Evolutionary conservation across 30 jellyfish, hydroid and myxozoan species (phyloP).

Genomic region (Nemopilema nomurai): DNA sequence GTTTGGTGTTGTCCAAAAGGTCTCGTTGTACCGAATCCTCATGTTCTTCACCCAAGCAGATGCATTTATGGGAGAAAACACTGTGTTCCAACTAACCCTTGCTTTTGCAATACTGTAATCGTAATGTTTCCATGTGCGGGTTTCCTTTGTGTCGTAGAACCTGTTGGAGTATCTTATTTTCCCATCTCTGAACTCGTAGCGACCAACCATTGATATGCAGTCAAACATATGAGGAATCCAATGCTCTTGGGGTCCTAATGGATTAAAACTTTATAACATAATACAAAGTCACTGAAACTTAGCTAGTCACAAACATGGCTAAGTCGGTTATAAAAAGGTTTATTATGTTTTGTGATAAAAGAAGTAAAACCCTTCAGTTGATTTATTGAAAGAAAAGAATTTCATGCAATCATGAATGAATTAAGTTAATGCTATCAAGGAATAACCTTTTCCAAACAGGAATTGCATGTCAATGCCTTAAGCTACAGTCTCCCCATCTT

Average conservation of each 20-base stretch:
- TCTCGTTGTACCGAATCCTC: slow-evolving; percentile 17
- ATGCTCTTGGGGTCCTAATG: slow-evolving; percentile 31
- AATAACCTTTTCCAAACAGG: too few species aligned
- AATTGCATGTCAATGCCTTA: too few species aligned
- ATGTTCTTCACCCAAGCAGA: slow-evolving; percentile 15
- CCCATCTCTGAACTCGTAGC: slow-evolving; percentile 29
- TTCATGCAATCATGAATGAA: too few species aligned
- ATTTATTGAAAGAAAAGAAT: too few species aligned
- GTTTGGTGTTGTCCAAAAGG: slow-evolving; percentile 28
- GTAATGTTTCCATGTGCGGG: slow-evolving; percentile 40
- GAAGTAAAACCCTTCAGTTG: too few species aligned
- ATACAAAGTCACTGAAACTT: too few species aligned
- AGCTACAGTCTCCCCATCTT: too few species aligned
- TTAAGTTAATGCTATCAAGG: too few species aligned
- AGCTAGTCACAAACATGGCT: not conserved
- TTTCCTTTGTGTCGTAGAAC: slow-evolving; percentile 13
- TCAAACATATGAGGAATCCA: slow-evolving; percentile 50
- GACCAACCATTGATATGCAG: slow-evolving; percentile 68
- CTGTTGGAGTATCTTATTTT: slow-evolving; percentile 29
- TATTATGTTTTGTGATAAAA: too few species aligned
- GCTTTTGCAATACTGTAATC: slow-evolving; percentile 29
- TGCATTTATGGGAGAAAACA: slow-evolving; percentile 31
- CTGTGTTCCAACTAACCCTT: slow-evolving; percentile 53
- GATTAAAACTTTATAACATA: not conserved
- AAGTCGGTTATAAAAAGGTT: not conserved